phyloP scores from a whole-genome alignment of 2,888 invertebrate genomes.

The Lycocerus yunnanus region DNA sequence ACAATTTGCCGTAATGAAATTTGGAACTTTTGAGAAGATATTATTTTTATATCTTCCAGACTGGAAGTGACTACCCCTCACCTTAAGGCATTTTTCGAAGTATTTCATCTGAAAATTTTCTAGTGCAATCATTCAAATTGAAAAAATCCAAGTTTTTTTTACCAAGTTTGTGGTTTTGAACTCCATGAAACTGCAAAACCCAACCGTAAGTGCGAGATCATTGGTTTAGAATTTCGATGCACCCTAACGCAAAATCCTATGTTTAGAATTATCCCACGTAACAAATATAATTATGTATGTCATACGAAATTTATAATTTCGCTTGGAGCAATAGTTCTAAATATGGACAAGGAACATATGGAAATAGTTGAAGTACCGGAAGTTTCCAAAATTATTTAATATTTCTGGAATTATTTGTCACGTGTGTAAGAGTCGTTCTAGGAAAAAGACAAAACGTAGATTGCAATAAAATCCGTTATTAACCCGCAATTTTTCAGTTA shows the following conservation, averaged over 20 bases:
- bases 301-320: background rate
- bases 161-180: no score
- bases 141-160: no score
- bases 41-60: no score
- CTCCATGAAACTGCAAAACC: no score
- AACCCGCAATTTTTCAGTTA: background rate
- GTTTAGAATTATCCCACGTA: background rate
- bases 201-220: no score
- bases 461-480: background rate
- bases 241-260: background rate
- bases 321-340: background rate
- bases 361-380: background rate
- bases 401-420: background rate
- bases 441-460: background rate
- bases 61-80: no score
- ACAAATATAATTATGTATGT: background rate
- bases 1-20: no score
- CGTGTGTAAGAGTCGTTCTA: background rate
- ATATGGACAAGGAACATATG: background rate
- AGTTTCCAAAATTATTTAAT: background rate
- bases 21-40: no score
- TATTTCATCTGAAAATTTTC: no score
- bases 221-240: no score
- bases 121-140: no score
- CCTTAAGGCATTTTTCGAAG: no score